These are phyloP conservation scores for Seriola quinqueradiata DNA, from an alignment of 2,113 vertebrate species.

Conservation along the genomic window DNA sequence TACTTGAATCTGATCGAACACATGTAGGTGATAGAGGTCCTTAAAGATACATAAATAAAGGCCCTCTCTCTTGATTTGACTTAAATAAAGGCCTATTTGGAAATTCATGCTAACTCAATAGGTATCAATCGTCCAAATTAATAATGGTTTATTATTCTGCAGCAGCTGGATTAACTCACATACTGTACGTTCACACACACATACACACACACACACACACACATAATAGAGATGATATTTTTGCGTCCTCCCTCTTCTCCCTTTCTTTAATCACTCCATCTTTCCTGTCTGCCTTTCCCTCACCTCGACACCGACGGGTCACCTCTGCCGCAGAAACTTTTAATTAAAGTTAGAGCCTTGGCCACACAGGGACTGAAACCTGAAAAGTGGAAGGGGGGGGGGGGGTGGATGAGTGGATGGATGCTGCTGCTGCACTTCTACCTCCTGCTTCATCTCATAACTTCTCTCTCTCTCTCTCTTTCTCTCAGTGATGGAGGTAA, in stretches of 20 bases:
- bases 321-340: constrained; percentile 69
- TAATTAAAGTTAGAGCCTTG: constrained; percentile 75
- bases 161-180: neutral
- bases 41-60: constrained; percentile 1
- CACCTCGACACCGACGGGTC: constrained; percentile 62
- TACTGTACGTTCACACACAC: neutral
- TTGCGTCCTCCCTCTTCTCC: constrained; percentile 19
- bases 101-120: constrained; percentile 8
- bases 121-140: constrained; percentile 5
- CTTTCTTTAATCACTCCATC: constrained; percentile 61
- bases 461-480: neutral
- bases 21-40: constrained; percentile 13
- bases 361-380: constrained; percentile 20
- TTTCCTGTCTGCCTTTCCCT: constrained; percentile 42
- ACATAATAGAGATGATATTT: constrained; percentile 29
- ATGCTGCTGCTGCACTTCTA: constrained; percentile 5
- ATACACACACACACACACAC: neutral
- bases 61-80: neutral
- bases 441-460: constrained; percentile 43
- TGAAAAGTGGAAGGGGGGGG: constrained; percentile 27
- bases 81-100: constrained; percentile 10
- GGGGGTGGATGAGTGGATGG: constrained; percentile 44
- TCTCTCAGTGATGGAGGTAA: constrained; percentile 54
- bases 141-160: constrained; percentile 3
- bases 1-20: neutral